Conservation (phyloP, 2,888 invertebrate species). For the Apoderus coryli region DNA sequence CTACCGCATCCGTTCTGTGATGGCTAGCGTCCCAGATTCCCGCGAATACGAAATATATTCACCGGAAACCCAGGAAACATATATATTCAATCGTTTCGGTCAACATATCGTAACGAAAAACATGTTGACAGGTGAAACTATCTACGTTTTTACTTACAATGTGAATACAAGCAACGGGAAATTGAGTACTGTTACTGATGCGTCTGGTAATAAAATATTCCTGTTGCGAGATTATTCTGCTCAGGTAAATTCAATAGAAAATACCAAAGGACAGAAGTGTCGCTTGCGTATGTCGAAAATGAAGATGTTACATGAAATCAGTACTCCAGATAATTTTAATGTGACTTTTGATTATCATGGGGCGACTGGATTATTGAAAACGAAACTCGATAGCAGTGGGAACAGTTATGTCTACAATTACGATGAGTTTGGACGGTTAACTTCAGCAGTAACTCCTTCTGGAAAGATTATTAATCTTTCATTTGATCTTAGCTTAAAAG, state of each 20-base stretch:
- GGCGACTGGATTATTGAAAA: conserved; percentile 75
- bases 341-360: conserved; percentile 89
- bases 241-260: conserved; percentile 86
- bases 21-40: conserved; percentile 76
- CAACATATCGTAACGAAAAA: conserved; percentile 90
- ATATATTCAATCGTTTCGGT: conserved; percentile 86
- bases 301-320: conserved; percentile 79
- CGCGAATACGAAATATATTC: conserved; percentile 90
- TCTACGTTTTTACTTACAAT: conserved; percentile 89
- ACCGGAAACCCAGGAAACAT: conserved; percentile 89
- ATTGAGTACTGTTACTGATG: conserved; percentile 83
- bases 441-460: conserved; percentile 87
- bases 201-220: conserved; percentile 82
- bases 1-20: conserved; percentile 74
- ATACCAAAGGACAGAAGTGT: conserved; percentile 85
- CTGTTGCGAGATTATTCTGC: conserved; percentile 69
- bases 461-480: conserved; percentile 79
- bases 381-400: conserved; percentile 79
- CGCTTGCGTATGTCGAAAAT: conserved; percentile 82
- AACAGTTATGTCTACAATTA: conserved; percentile 88
- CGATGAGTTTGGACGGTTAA: conserved; percentile 85
- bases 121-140: conserved; percentile 86
- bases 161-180: conserved; percentile 95
- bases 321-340: conserved; percentile 87
- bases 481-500: conserved; percentile 82